Evolutionary conservation across 2,113 vertebrate species (phyloP), one percentile per base, ranked within the genome.

Genomic region (Rattus rattus): DNA sequence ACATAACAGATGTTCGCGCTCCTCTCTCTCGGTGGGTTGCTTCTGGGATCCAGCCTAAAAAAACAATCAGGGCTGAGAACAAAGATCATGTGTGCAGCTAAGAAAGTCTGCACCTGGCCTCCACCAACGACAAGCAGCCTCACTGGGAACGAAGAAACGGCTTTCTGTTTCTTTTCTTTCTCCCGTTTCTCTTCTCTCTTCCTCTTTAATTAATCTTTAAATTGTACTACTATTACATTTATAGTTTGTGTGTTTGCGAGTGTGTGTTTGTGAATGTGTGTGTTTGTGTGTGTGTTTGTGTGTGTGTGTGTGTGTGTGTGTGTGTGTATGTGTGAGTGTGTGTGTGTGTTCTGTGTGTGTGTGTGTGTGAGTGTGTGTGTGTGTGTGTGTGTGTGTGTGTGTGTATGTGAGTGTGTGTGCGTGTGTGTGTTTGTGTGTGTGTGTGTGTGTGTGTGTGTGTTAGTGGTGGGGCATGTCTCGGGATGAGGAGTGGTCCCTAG

Each of bases 11-110:
- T 81, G 47, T 67, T 91, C 39, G 9, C 2, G 5, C 7, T 28
- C 54, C 88, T 77, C 12, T 77, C 12, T 30, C 86, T 94, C 59
- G 67, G 77, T 22, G 39, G 63, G 83, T 93, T 49, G 39, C 79
- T 95, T 95, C 91, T 95, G 84, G 47, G 54, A 86, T 89, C 65
- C 69, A 73, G 47, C 52, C 72, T 76, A 43, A 83, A 91, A 96
- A 92, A 94, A 95, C 67, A 95, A 83, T 72, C 86, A 73, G 49
- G 52, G 49, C 61, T 93, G 12, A 54, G 61, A 70, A 85, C 36
- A 92, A 95, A 90, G 56, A 67, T 11, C 16, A 22, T 77, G 47
- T 86, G 76, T 86, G n/a, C 92, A 91, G n/a, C 26, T 17, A 63
- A 92, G 83, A 88, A 91, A 85, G 59, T 85, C 28, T 94, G 86